Evolutionary conservation across 2,797 vertebrate genomes (phyloP), one percentile per base, ranked within the genome.

Genomic region (Pseudocheirus occidentalis): DNA sequence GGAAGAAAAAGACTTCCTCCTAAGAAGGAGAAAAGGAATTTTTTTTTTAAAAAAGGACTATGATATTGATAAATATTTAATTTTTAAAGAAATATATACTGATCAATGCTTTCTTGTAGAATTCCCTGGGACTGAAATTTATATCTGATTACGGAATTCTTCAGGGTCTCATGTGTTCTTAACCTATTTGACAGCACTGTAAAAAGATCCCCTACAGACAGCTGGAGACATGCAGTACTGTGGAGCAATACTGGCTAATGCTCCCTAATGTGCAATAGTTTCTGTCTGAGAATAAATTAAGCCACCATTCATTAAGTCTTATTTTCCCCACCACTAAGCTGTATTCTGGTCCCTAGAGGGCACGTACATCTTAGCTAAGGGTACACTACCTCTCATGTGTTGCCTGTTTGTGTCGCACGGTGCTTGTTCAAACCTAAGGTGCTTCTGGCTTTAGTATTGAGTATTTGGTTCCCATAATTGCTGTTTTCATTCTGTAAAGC

Each of bases 381-480:
- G 98, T 98, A 98, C 99, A 99, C 99, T 99, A 99, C 99, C 99
- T 99, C 99, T 99, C 99, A 97, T 93, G 93, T 98, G 97, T 99
- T 99, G 98, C 98, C 98, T 98, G 97, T 98, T 97, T 91, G 0
- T 97, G 95, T 98, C 97, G 98, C 98, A 97, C 97, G 98, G 98
- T 98, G 98, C 98, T 98, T 91, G 97, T 97, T 95, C 40, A 97
- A 97, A 98, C 97, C 97, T 96, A 98, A 99, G 98, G 99, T 99
- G 98, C 99, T 99, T 97, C 98, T 98, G 98, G 99, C 98, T 98
- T 96, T 97, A 95, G 34, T 98, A 95, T 96, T 98, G 92, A 97
- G 95, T 96, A 95, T 98, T 97, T 89, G 97, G 97, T 95, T 98
- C 93, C 95, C 52, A 97, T 98, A 98, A 98, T 98, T 40, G 92